phyloP scores from a whole-genome alignment of 2,888 invertebrate genomes.

The Amphimallon solstitiale region DNA sequence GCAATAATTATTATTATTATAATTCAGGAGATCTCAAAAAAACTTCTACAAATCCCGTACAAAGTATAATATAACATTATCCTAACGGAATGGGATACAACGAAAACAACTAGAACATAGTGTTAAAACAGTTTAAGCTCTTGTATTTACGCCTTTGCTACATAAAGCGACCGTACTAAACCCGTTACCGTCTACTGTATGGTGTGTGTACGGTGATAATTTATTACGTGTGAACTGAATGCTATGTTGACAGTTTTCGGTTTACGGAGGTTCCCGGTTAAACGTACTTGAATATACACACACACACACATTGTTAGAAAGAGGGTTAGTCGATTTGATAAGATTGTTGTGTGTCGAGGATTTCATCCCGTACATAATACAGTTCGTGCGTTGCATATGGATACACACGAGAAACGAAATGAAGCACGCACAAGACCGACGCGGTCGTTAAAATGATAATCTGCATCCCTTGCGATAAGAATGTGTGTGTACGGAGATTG shows the following conservation, averaged over 20 bases:
- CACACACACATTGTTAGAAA: slow-evolving; percentile 22
- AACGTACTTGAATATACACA: no score
- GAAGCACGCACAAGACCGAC: slow-evolving; percentile 8
- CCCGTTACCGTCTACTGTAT: slow-evolving; percentile 19
- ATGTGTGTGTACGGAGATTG: not conserved
- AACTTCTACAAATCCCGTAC: no score
- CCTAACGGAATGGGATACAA: no score
- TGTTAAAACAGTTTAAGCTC: not conserved
- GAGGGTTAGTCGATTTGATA: slow-evolving; percentile 27
- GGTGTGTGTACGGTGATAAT: slow-evolving; percentile 19
- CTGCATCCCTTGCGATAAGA: slow-evolving; percentile 31
- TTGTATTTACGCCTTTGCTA: slow-evolving; percentile 13
- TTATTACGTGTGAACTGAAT: slow-evolving; percentile 34
- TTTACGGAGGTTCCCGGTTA: slow-evolving; percentile 13
- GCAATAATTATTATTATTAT: no score
- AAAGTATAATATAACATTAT: no score
- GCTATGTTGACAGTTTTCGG: slow-evolving; percentile 26
- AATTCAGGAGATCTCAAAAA: no score
- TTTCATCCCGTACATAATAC: slow-evolving; percentile 1
- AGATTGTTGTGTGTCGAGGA: not conserved
- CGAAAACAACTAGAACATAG: no score
- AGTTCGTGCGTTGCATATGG: not conserved
- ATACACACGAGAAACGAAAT: slow-evolving; percentile 11
- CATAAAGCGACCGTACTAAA: slow-evolving; percentile 13
- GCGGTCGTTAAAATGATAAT: slow-evolving; percentile 28